phyloP scores from a whole-genome alignment of 2,797 vertebrate genomes.

The Myioborus melanocephalus region DNA sequence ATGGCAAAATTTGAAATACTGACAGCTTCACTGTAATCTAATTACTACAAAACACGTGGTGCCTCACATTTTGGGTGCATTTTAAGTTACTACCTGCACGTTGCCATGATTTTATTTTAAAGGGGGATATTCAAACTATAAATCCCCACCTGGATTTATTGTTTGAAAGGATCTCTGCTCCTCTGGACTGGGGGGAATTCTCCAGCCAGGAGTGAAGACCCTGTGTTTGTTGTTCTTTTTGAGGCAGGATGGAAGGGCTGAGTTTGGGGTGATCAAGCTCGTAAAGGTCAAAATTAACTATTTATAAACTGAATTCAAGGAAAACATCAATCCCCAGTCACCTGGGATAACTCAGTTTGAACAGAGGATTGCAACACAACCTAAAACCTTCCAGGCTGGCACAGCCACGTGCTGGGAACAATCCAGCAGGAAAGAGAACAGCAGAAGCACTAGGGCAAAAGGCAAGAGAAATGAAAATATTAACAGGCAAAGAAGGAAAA shows the following conservation, averaged over 20 bases:
- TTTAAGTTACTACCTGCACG: neutral
- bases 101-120: neutral
- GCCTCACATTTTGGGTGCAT: neutral
- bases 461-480: neutral
- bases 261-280: no score
- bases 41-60: neutral
- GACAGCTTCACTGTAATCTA: neutral
- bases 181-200: neutral
- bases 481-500: neutral
- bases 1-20: neutral
- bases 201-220: neutral
- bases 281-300: accelerated
- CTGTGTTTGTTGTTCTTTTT: neutral
- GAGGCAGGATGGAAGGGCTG: neutral
- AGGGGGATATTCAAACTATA: neutral
- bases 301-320: neutral
- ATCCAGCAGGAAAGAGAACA: neutral
- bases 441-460: neutral
- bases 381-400: neutral
- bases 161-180: neutral
- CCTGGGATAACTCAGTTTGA: neutral
- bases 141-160: neutral
- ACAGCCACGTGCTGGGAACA: neutral
- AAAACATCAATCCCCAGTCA: neutral
- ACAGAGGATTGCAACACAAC: neutral